A percentile compares a stretch with the other conserved stretches of the same genome.
Evolutionary conservation across 2,888 invertebrate species (phyloP).

Genomic region (Maniola hyperantus): DNA sequence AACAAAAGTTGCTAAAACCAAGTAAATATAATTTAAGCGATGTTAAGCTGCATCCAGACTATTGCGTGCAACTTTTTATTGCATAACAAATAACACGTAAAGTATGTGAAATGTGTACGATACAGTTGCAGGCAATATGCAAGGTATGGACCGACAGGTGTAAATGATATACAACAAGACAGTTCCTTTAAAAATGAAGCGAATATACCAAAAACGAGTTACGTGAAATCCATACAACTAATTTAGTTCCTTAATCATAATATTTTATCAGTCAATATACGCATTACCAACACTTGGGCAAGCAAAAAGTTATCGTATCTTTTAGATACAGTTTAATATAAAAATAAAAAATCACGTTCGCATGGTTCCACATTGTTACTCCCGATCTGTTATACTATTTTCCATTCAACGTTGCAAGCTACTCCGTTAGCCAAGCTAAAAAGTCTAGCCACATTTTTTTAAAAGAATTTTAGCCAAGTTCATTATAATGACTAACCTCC

Average conservation of each 20-base stretch:
- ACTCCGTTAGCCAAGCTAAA: not conserved
- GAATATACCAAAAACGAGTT: not conserved
- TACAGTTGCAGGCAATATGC: too few species aligned
- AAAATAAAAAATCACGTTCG: slow-evolving; percentile 28
- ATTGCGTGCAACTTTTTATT: too few species aligned
- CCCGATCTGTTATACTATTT: slow-evolving; percentile 12
- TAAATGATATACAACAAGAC: not conserved
- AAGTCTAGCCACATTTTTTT: too few species aligned
- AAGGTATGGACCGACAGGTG: not conserved
- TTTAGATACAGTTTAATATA: slow-evolving; percentile 19
- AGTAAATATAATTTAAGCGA: too few species aligned
- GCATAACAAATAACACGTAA: too few species aligned
- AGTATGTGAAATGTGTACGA: too few species aligned
- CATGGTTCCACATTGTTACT: slow-evolving; percentile 28
- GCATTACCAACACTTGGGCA: slow-evolving; percentile 14
- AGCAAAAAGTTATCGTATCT: slow-evolving; percentile 24
- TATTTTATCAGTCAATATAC: slow-evolving; percentile 8
- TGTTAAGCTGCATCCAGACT: too few species aligned
- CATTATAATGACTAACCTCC: too few species aligned
- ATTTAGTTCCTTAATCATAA: slow-evolving; percentile 11
- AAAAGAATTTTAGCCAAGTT: too few species aligned
- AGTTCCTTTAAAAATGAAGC: not conserved
- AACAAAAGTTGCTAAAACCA: too few species aligned
- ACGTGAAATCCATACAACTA: not conserved
- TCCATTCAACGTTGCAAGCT: not conserved